phyloP scores from a whole-genome alignment of 2,113 vertebrate species.

The Tupaia tana region DNA sequence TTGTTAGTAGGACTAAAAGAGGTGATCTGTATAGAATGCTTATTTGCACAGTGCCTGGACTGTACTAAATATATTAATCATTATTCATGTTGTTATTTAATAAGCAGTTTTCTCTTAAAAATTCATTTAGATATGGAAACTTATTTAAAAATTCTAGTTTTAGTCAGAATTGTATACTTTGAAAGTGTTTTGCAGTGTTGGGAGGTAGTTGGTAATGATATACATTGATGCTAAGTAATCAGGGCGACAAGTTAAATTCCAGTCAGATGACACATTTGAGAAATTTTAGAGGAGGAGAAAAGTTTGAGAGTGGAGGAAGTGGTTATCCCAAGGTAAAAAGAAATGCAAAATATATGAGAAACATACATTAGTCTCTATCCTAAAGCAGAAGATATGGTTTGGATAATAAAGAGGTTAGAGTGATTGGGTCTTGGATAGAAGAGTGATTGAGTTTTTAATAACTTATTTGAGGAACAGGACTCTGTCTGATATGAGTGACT shows the following conservation, averaged over 20 bases:
- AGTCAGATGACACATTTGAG: neutral
- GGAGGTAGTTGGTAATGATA: neutral
- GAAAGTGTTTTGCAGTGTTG: neutral
- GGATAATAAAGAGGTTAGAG: neutral
- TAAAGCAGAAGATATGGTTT: neutral
- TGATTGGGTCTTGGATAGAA: neutral
- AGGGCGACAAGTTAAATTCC: neutral
- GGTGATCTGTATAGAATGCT: neutral
- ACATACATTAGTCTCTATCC: neutral
- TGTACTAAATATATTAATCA: neutral
- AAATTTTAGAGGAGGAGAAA: neutral
- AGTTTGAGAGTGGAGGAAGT: neutral
- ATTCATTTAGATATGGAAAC: neutral
- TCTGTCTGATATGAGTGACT: neutral
- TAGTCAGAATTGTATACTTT: neutral
- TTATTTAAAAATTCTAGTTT: neutral
- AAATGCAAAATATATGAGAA: neutral
- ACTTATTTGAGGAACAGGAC: constrained; percentile 9
- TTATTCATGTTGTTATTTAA: neutral
- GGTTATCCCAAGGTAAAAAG: neutral
- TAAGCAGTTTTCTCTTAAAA: neutral
- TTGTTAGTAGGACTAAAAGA: neutral
- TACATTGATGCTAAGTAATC: neutral
- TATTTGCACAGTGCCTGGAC: neutral
- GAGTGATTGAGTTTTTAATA: neutral